These are phyloP conservation scores for Uloborus diversus DNA, from an alignment of 1,140 invertebrate genomes.

Conservation along the genomic window DNA sequence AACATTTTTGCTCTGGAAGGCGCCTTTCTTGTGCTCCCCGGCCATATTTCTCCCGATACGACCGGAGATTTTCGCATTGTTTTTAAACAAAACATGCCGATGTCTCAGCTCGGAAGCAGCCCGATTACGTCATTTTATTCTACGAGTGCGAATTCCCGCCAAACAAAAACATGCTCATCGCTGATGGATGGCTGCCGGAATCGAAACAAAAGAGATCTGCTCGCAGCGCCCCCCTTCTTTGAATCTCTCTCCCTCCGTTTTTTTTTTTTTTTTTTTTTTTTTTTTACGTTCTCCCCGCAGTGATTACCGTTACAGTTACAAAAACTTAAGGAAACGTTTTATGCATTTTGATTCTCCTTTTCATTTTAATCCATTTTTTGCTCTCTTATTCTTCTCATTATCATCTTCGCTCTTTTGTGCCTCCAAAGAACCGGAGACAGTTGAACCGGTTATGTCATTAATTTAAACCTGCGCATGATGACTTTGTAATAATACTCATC, in stretches of 20 bases:
- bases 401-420: conserved; percentile 8
- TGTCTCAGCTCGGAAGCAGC: too few relatives aligned
- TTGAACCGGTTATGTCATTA: conserved; percentile 55
- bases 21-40: too few relatives aligned
- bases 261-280: too few relatives aligned
- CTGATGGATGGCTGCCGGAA: conserved; percentile 28
- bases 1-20: too few relatives aligned
- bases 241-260: too few relatives aligned
- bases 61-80: too few relatives aligned
- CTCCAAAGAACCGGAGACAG: conserved; percentile 18
- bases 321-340: conserved; percentile 3
- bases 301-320: not conserved
- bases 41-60: too few relatives aligned
- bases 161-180: conserved; percentile 36
- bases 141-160: not conserved
- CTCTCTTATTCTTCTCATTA: conserved; percentile 16
- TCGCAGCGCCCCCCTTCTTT: too few relatives aligned
- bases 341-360: not conserved
- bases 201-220: conserved; percentile 33
- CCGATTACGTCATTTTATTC: not conserved
- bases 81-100: too few relatives aligned
- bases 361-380: not conserved
- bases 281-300: not conserved
- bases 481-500: conserved; percentile 47
- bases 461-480: conserved; percentile 52